Evolutionary conservation across 2,888 invertebrate genomes (phyloP).

Genomic region (Toxonevra muliebris): DNA sequence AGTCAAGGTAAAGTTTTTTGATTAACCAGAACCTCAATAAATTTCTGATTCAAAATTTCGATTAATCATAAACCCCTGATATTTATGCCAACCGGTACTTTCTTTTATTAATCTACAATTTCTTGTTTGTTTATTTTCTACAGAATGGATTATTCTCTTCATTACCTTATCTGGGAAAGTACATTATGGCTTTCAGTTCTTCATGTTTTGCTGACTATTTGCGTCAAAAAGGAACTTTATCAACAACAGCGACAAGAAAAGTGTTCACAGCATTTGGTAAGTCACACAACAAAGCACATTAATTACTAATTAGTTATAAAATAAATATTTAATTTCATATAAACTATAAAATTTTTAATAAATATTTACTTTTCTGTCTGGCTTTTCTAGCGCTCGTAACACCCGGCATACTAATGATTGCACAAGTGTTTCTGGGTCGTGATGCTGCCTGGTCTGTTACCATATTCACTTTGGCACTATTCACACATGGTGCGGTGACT

Average conservation of each 20-base stretch:
- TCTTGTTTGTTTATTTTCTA: constrained; percentile 35
- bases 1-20: too few relatives aligned
- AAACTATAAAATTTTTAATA: background rate
- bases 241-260: constrained; percentile 79
- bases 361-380: constrained; percentile 10
- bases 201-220: constrained; percentile 80
- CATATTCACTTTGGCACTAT: constrained; percentile 81
- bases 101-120: too few relatives aligned
- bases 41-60: too few relatives aligned
- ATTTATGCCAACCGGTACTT: too few relatives aligned
- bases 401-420: constrained; percentile 78
- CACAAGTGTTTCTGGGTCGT: constrained; percentile 77
- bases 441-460: constrained; percentile 77
- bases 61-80: too few relatives aligned
- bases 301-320: background rate
- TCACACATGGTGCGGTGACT: constrained; percentile 86
- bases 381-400: constrained; percentile 69
- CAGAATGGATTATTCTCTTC: constrained; percentile 86
- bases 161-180: constrained; percentile 87
- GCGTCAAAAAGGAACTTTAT: constrained; percentile 72
- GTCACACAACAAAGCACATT: constrained; percentile 36
- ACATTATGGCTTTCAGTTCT: constrained; percentile 78
- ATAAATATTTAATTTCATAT: background rate
- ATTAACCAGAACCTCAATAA: too few relatives aligned
- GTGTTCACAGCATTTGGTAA: constrained; percentile 73